Evolutionary conservation across 2,888 invertebrate genomes (phyloP).

Genomic region (Leptopilina drosophilae): DNA sequence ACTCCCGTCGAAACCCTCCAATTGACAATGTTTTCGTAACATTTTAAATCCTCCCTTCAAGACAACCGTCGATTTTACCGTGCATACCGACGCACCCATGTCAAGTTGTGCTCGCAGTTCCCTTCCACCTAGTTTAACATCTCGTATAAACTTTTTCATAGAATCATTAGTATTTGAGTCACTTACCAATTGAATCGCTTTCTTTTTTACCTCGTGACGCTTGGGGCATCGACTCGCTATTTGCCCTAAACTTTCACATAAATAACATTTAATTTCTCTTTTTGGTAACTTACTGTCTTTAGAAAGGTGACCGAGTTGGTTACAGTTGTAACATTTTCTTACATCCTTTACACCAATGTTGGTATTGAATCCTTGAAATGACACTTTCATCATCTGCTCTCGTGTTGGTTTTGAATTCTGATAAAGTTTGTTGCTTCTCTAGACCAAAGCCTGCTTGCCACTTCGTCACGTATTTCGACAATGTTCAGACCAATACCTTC

Average conservation of each 20-base stretch:
- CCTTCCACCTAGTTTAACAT: neutral
- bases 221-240: neutral
- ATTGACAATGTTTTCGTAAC: neutral
- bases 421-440: neutral
- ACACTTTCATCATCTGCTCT: neutral
- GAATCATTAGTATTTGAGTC: neutral
- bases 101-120: too few relatives aligned
- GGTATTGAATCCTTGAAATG: neutral
- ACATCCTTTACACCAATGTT: neutral
- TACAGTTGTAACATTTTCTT: constrained; percentile 40
- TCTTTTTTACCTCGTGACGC: neutral
- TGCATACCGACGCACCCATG: too few relatives aligned
- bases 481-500: neutral
- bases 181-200: constrained; percentile 2
- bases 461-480: constrained; percentile 12
- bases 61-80: too few relatives aligned
- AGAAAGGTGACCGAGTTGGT: constrained; percentile 25
- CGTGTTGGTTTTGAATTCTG: neutral
- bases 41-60: too few relatives aligned
- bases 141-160: constrained; percentile 35
- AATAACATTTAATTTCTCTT: neutral
- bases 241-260: constrained; percentile 6
- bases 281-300: constrained; percentile 1
- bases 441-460: constrained; percentile 21
- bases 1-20: constrained; percentile 1